These are phyloP conservation scores for Caenorhabditis sp. DNA, from an alignment of 2,888 invertebrate genomes.

Conservation along the genomic window DNA sequence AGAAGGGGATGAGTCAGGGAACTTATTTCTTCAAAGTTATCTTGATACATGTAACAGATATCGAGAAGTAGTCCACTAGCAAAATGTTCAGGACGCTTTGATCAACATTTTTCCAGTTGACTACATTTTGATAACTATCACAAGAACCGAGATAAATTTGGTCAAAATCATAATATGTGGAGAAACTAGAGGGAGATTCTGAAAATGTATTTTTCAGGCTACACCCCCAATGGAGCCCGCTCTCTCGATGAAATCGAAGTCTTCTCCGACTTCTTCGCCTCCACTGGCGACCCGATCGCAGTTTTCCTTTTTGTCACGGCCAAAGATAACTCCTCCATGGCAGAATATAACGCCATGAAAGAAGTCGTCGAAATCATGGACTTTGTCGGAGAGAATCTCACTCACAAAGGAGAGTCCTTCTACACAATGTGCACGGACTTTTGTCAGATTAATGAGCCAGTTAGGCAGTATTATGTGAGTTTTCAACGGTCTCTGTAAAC, in stretches of 20 bases:
- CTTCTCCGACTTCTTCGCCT: constrained; percentile 74
- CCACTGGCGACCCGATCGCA: constrained; percentile 75
- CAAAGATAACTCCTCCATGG: constrained; percentile 74
- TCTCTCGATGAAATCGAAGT: constrained; percentile 75
- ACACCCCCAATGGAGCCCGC: constrained; percentile 79
- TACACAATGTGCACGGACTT: constrained; percentile 79
- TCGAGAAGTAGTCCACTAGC: too few relatives aligned
- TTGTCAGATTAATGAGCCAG: constrained; percentile 80
- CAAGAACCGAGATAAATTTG: too few relatives aligned
- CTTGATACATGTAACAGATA: too few relatives aligned
- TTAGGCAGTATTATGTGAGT: constrained; percentile 77
- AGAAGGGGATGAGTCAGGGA: too few relatives aligned
- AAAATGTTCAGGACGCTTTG: too few relatives aligned
- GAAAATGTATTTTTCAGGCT: constrained; percentile 66
- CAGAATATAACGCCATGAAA: constrained; percentile 71
- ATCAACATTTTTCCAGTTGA: too few relatives aligned
- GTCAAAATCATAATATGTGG: too few relatives aligned
- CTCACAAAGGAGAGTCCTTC: constrained; percentile 71
- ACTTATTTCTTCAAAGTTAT: too few relatives aligned
- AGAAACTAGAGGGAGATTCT: constrained; percentile 8
- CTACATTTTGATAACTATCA: too few relatives aligned
- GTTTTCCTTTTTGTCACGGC: constrained; percentile 77
- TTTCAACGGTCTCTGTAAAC: too few relatives aligned
- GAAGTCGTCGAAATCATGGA: constrained; percentile 77
- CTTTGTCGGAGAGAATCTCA: constrained; percentile 70